Evolutionary conservation across 2,888 invertebrate species (phyloP), one percentile per base, ranked within the genome.

Genomic region (Drosophila anceps): DNA sequence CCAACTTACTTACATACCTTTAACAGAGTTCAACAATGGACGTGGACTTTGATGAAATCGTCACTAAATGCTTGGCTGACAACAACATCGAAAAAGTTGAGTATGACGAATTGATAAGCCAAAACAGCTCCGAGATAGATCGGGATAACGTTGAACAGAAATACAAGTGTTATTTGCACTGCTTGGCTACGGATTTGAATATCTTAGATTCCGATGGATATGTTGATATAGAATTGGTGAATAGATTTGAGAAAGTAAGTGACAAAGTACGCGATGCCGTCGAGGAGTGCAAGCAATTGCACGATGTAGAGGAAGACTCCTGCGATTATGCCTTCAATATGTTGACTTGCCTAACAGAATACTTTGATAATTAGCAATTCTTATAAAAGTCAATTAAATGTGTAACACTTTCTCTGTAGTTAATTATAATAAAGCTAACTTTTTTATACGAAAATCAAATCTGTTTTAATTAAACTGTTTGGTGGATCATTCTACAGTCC

Each of bases 111-210:
- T 0, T 62, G 5, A 6, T 62, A 0, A 72, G 67, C 6, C 27
- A 39, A 15, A 53, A 18, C 3, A 72, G 51, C 37, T 29, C 44
- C 0, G 79, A 79, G 12, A 65, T 39, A 13, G 29, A 62, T 10
- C 12, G 18, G 1, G 69, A 79, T 1, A 33, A 58, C 24, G 15
- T 67, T 4, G 85, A 82, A 1, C 39, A 13, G 8, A 68, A 53
- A 18, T 71, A 60, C 18, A 79, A 85, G 15, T 82, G 81, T 15
- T 69, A 58, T 10, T n/a, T 70, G 5, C 41, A 73, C 8, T 81
- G 81, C 10, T 15, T 81, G 29, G 68, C 39, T 0, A 20, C 37
- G 0, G 61, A 66, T 10, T 31, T 50, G 6, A 8, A 73, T 6
- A 2, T 82, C 1, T 31, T 82, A 2, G 67, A 84, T 27, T 7